Percentiles rank a stretch among this genome's conserved stretches.
These are phyloP conservation scores for Iselma pallidipennis DNA, from an alignment of 2,888 invertebrate species.

Conservation along the genomic window DNA sequence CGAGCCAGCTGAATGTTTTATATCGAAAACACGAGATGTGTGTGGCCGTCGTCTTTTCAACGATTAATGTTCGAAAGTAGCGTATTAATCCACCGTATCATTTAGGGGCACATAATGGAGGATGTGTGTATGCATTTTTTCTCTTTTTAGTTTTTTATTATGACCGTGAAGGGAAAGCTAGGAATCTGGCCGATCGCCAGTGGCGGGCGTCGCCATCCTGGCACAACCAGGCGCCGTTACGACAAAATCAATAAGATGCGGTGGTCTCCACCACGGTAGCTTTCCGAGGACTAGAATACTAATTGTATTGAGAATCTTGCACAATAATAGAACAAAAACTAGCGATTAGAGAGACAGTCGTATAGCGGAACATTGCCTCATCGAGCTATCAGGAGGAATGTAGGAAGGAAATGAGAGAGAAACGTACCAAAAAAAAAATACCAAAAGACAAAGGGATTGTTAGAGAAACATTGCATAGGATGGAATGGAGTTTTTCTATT, in stretches of 20 bases:
- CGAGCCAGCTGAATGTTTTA: not conserved
- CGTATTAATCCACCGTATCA: slow-evolving; percentile 5
- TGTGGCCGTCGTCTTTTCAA: slow-evolving; percentile 9
- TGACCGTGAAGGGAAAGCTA: not conserved
- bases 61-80: slow-evolving; percentile 17
- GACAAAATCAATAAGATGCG: slow-evolving; percentile 32
- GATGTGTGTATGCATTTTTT: slow-evolving; percentile 15
- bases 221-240: slow-evolving; percentile 31
- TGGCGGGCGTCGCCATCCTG: slow-evolving; percentile 29
- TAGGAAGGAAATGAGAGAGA: no score
- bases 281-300: slow-evolving; percentile 9
- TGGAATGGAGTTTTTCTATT: not conserved
- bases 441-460: no score
- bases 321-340: slow-evolving; percentile 13
- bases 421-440: no score
- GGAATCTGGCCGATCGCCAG: slow-evolving; percentile 27
- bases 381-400: not conserved
- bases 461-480: no score
- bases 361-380: no score
- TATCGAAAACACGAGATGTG: slow-evolving; percentile 18
- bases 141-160: not conserved
- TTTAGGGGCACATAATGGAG: not conserved
- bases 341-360: slow-evolving; percentile 3
- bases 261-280: slow-evolving; percentile 25
- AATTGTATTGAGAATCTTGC: slow-evolving; percentile 10